Percentiles rank a stretch among this genome's conserved stretches.
Evolutionary conservation across 2,888 invertebrate genomes (phyloP).

Genomic region (Brachyptera putata): DNA sequence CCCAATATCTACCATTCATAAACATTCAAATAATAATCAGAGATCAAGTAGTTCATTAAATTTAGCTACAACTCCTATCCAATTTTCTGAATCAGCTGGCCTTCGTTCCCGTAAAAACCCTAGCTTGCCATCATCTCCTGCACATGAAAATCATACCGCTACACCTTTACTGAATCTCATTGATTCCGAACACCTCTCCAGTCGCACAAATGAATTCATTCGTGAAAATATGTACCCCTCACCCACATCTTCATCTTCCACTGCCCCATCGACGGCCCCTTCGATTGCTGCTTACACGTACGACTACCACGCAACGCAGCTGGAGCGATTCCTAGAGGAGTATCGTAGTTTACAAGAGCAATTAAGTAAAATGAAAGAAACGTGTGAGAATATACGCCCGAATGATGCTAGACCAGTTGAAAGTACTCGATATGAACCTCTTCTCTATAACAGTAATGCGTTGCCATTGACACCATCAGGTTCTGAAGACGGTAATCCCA

Average conservation of each 20-base stretch:
- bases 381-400: conserved; percentile 62
- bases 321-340: conserved; percentile 75
- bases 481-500: conserved; percentile 51
- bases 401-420: conserved; percentile 39
- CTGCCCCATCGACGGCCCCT: conserved; percentile 28
- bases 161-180: conserved; percentile 60
- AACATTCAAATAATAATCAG: conserved; percentile 46
- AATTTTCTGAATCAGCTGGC: conserved; percentile 8
- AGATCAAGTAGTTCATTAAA: conserved; percentile 69
- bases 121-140: conserved; percentile 62
- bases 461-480: conserved; percentile 40
- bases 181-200: conserved; percentile 46
- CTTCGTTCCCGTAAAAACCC: conserved; percentile 47
- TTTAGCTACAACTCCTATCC: conserved; percentile 51
- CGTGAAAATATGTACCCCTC: conserved; percentile 24
- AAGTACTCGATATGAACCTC: conserved; percentile 41
- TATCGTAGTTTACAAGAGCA: conserved; percentile 73
- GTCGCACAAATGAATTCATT: conserved; percentile 22
- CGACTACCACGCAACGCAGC: conserved; percentile 73
- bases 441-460: conserved; percentile 44
- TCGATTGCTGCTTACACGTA: conserved; percentile 54
- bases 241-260: conserved; percentile 44
- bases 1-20: conserved; percentile 39
- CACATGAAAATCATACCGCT: conserved; percentile 48
- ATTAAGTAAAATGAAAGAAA: conserved; percentile 74